These are phyloP conservation scores for Acanthornis magna DNA, from an alignment of 2,797 vertebrate genomes.

Conservation along the genomic window DNA sequence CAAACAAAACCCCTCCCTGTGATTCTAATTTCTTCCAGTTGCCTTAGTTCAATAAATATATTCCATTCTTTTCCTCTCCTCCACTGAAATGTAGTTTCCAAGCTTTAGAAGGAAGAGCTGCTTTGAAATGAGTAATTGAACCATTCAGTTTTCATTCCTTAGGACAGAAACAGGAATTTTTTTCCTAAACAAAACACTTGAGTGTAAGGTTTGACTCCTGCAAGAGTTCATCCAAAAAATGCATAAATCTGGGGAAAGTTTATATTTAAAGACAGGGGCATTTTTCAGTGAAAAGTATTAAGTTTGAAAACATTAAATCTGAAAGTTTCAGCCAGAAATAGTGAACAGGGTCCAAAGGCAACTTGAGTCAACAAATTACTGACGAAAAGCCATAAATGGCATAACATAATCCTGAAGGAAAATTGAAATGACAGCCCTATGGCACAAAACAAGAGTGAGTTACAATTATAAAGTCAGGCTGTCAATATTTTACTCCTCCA, in stretches of 20 bases:
- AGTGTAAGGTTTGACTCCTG: background rate
- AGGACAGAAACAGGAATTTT: background rate
- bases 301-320: background rate
- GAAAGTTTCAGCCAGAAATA: background rate
- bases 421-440: background rate
- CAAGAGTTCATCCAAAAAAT: background rate
- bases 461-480: background rate
- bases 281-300: background rate
- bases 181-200: background rate
- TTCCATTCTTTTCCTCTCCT: background rate
- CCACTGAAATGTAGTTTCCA: background rate
- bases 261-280: background rate
- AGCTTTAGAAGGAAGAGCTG: background rate
- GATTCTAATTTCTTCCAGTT: background rate
- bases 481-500: conserved; percentile 32
- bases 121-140: conserved; percentile 11
- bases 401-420: background rate
- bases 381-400: background rate
- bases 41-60: background rate
- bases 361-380: background rate
- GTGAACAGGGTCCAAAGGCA: background rate
- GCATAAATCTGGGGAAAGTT: background rate
- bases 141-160: background rate
- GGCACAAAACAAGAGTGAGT: background rate
- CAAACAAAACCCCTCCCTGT: background rate